Evolutionary conservation across 1,140 invertebrate genomes (phyloP), one percentile per base, ranked within the genome.

Genomic region (Drosophila nikananu): DNA sequence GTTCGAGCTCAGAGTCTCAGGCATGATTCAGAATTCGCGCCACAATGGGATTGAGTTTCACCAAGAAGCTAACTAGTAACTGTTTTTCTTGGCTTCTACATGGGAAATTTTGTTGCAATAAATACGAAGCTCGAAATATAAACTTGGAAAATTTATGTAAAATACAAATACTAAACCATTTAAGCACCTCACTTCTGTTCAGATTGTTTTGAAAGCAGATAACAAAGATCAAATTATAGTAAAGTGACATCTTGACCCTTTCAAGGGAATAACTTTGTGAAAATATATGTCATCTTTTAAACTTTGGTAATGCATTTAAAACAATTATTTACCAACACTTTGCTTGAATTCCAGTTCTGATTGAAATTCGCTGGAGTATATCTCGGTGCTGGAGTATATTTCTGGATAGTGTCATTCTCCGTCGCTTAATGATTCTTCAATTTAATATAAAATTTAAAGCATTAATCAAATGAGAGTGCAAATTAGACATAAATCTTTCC

Each of bases 381-480:
- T 46, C 12, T 23, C 21, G 2, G 1, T 13, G 13, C 17, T 23
- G 12, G 21, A 46, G 21, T 13, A 21, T 21, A 44, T 44, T 6
- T 44, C 42, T 44, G 5, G 19, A 46, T 19, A 13, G 46, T 48
- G 46, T 25, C 46, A n/a, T 51, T n/a, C 21, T 15, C 15, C 1
- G 19, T 61, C 7, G 19, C 15, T 13, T 19, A 3, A n/a, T 23
- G 52, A 17, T 21, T 55, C 21, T 62, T 62, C 21, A 54, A 37
- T 62, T 62, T 25, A 8, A 55, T 37, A 17, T 55, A 13, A 21
- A 61, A 5, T 61, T 23, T 19, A 57, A 57, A 39, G 9, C 49
- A 55, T 57, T 57, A 37, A 57, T 63, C 32, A 63, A 57, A 27
- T 57, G 23, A 35, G n/a, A 30, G 15, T 58, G 61, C 30, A 37